Percentiles rank a stretch among this genome's conserved stretches.
Conservation (phyloP, 2,888 invertebrate species). For the Gastrophysa polygoni region DNA sequence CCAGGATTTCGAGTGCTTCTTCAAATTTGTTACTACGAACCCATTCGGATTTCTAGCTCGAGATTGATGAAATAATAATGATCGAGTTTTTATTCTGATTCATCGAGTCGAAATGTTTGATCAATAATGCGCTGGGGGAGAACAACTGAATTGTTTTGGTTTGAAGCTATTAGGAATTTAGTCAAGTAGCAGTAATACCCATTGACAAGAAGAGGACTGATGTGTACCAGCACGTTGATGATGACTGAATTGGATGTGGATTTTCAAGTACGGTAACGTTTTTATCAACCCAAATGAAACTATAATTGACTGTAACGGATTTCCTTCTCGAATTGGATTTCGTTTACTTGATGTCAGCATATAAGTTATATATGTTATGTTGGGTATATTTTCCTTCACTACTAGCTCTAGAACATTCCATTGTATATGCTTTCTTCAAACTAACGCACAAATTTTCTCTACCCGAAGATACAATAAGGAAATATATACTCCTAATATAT, state of each 20-base stretch:
- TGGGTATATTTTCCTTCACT: too few species aligned
- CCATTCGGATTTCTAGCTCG: conserved; percentile 39
- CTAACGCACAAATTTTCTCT: too few species aligned
- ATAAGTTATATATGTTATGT: too few species aligned
- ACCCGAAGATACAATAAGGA: too few species aligned
- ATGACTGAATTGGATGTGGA: background rate
- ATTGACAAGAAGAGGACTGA: conserved; percentile 19
- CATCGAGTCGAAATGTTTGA: conserved; percentile 42
- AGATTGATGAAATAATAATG: conserved; percentile 46
- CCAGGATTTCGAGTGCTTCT: conserved; percentile 50
- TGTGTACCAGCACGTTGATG: background rate
- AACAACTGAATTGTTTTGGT: conserved; percentile 42
- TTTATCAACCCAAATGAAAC: background rate
- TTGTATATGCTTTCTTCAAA: too few species aligned
- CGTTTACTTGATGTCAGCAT: too few species aligned
- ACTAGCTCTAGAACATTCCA: too few species aligned
- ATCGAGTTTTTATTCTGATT: conserved; percentile 33
- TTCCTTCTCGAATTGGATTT: background rate
- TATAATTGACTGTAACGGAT: background rate
- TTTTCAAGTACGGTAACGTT: background rate
- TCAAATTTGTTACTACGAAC: conserved; percentile 45
- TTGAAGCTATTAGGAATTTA: conserved; percentile 35
- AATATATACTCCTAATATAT: too few species aligned
- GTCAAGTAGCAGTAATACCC: conserved; percentile 34
- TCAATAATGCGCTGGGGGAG: conserved; percentile 40